phyloP scores from a whole-genome alignment of 2,888 invertebrate genomes.

The Cantharis nigra region DNA sequence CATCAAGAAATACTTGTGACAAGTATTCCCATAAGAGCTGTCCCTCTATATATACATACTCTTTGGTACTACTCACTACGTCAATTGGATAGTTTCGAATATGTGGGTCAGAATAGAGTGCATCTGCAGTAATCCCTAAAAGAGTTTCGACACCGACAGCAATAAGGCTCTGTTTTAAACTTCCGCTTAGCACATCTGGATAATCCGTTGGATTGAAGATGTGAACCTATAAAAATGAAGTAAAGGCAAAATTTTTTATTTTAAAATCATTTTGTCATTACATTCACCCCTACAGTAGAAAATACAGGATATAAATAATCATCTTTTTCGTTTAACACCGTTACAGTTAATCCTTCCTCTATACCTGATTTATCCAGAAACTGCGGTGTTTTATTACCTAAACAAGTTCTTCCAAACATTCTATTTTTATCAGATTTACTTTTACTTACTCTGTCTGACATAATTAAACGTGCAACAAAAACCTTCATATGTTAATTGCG shows the following conservation, averaged over 20 bases:
- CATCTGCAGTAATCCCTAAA: background rate
- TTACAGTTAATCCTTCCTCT: constrained; percentile 7
- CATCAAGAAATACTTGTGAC: no score
- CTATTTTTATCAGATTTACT: background rate
- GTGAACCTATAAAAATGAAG: constrained; percentile 9
- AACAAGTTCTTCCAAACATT: background rate
- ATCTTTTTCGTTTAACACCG: background rate
- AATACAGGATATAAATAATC: constrained; percentile 15
- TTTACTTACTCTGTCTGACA: background rate
- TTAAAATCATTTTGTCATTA: background rate
- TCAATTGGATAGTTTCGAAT: constrained; percentile 2
- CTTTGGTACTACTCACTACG: constrained; percentile 10
- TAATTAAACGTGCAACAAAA: constrained; percentile 23
- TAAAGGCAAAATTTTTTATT: background rate
- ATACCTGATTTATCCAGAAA: background rate
- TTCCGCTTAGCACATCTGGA: constrained; percentile 10
- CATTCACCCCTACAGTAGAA: constrained; percentile 12
- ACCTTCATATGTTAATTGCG: constrained; percentile 10
- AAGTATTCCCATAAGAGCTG: no score
- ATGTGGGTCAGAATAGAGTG: constrained; percentile 6
- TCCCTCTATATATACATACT: no score
- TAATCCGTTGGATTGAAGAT: constrained; percentile 16
- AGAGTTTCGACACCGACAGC: constrained; percentile 1
- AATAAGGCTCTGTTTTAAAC: background rate
- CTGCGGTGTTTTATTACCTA: background rate